Percentiles rank a stretch among this genome's conserved stretches.
Evolutionary conservation across 2,797 vertebrate genomes (phyloP).

Genomic region (Loriculus beryllinus): DNA sequence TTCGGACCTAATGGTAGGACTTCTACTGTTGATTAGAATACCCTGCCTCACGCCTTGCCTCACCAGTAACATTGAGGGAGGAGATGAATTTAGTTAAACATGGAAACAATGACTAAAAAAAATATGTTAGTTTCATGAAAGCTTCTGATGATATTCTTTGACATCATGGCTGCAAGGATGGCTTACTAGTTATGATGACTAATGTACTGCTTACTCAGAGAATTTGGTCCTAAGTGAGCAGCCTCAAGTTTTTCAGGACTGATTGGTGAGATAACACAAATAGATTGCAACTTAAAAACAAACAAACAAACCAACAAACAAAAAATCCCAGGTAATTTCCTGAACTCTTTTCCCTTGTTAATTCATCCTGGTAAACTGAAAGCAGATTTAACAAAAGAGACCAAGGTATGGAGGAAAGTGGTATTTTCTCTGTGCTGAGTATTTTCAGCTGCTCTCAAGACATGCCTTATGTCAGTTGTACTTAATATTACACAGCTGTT

Average conservation of each 20-base stretch:
- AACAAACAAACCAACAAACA: neutral
- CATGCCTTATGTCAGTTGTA: neutral
- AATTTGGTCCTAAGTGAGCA: neutral
- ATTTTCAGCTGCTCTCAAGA: neutral
- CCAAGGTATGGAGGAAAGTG: neutral
- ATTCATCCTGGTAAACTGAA: neutral
- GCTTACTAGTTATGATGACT: neutral
- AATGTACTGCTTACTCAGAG: neutral
- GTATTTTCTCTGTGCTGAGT: neutral
- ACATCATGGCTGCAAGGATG: neutral
- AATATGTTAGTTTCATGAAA: neutral
- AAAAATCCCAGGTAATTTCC: neutral
- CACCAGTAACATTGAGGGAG: neutral
- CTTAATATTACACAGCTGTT: neutral
- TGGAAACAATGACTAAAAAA: rapidly evolving
- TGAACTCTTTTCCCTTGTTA: neutral
- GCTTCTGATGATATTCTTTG: neutral
- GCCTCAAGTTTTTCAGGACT: neutral
- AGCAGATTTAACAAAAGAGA: neutral
- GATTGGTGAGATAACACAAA: neutral
- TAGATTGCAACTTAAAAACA: neutral
- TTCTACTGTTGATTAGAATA: neutral
- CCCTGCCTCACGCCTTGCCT: neutral
- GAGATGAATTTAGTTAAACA: neutral
- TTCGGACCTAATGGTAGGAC: neutral